Conservation (phyloP, 2,797 vertebrate species). For the Sebastes goodei region DNA sequence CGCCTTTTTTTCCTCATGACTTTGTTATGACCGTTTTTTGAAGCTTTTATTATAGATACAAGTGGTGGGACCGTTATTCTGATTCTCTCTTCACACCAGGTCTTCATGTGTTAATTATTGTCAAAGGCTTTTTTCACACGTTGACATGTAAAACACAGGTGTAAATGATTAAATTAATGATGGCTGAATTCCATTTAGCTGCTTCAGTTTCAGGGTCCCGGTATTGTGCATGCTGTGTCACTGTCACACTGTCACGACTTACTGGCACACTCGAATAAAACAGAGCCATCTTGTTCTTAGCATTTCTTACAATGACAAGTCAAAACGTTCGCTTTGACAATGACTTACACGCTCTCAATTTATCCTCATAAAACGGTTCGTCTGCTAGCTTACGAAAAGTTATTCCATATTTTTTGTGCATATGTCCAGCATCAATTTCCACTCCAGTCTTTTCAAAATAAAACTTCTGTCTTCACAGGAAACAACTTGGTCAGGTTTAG, state of each 20-base stretch:
- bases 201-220: neutral
- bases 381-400: too few species aligned
- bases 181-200: neutral
- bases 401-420: too few species aligned
- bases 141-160: neutral
- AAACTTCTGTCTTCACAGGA: too few species aligned
- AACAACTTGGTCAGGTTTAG: too few species aligned
- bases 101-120: neutral
- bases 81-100: neutral
- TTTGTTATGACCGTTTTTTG: neutral
- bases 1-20: neutral
- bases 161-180: neutral
- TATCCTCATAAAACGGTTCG: neutral
- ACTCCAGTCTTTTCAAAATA: too few species aligned
- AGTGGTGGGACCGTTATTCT: neutral
- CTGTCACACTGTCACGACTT: neutral
- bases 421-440: too few species aligned
- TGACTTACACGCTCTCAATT: neutral
- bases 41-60: constrained; percentile 1
- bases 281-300: neutral
- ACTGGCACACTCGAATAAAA: neutral
- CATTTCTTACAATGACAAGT: neutral
- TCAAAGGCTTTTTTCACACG: neutral
- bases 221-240: neutral
- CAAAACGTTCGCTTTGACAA: neutral